Conservation (phyloP, 53 echinoderm and acorn worm genomes). For the Crossaster papposus region DNA sequence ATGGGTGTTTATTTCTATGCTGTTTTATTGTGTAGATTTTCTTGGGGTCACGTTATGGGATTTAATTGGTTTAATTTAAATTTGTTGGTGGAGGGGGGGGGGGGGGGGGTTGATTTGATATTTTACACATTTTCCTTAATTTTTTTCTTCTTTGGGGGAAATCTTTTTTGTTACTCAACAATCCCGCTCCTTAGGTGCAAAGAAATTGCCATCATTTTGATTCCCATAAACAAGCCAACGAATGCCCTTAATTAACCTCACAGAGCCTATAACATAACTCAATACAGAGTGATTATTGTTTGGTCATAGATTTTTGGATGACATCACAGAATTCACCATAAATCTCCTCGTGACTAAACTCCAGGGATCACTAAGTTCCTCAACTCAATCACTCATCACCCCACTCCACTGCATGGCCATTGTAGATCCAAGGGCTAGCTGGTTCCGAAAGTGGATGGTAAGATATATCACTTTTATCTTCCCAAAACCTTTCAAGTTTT, state of each 20-base stretch:
- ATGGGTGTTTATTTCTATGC: too few relatives aligned
- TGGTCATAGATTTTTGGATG: conserved; percentile 81
- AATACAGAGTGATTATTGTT: background rate
- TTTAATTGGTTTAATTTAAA: too few relatives aligned
- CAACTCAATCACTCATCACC: conserved; percentile 46
- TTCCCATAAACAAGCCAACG: too few relatives aligned
- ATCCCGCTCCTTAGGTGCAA: too few relatives aligned
- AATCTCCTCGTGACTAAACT: conserved; percentile 70
- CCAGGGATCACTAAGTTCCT: conserved; percentile 30
- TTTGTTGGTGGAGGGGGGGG: too few relatives aligned
- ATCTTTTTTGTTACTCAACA: too few relatives aligned
- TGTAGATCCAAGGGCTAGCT: conserved; percentile 89
- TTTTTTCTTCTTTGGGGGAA: too few relatives aligned
- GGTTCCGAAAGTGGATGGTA: conserved; percentile 99
- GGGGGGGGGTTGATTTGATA: too few relatives aligned
- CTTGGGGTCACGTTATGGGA: too few relatives aligned
- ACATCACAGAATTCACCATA: conserved; percentile 80
- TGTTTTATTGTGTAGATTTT: too few relatives aligned
- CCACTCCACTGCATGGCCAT: conserved; percentile 84
- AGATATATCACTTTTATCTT: conserved; percentile 4
- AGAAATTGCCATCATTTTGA: too few relatives aligned
- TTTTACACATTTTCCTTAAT: too few relatives aligned
- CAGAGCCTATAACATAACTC: background rate
- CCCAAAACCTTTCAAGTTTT: background rate
- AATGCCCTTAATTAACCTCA: background rate